Evolutionary conservation across 2,888 invertebrate species (phyloP).

Genomic region (Fragum whitleyi): DNA sequence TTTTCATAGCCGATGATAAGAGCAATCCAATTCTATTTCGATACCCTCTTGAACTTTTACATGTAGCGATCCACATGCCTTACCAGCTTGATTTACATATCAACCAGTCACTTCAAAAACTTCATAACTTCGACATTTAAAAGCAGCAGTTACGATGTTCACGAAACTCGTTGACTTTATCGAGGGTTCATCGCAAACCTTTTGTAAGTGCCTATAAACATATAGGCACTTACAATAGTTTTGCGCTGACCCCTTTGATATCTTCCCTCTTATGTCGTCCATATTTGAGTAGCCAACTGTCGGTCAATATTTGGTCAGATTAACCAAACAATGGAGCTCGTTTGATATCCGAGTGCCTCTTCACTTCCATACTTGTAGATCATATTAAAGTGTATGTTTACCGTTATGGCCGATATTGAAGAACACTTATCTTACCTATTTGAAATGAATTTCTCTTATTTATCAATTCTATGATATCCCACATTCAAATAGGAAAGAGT

Average conservation of each 20-base stretch:
- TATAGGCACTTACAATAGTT: too few species aligned
- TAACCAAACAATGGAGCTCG: neutral
- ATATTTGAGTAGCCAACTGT: neutral
- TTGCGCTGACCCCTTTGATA: neutral
- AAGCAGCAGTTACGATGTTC: neutral
- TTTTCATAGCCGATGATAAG: too few species aligned
- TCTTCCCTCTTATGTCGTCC: neutral
- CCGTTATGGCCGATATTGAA: neutral
- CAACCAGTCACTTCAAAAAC: neutral
- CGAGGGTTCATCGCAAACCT: too few species aligned
- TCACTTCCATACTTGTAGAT: neutral
- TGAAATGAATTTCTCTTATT: too few species aligned
- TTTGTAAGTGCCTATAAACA: too few species aligned
- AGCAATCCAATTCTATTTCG: neutral
- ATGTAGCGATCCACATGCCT: neutral
- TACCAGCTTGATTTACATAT: neutral
- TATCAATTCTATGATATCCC: too few species aligned
- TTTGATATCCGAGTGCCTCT: neutral
- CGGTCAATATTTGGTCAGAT: neutral
- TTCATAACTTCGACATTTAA: neutral
- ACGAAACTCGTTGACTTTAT: neutral
- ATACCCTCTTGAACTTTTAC: neutral
- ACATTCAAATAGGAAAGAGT: too few species aligned
- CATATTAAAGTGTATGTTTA: neutral
- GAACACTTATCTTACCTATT: too few species aligned